Percentiles rank a stretch among this genome's conserved stretches.
phyloP scores from a whole-genome alignment of 2,113 vertebrate species.

The Fulica atra region DNA sequence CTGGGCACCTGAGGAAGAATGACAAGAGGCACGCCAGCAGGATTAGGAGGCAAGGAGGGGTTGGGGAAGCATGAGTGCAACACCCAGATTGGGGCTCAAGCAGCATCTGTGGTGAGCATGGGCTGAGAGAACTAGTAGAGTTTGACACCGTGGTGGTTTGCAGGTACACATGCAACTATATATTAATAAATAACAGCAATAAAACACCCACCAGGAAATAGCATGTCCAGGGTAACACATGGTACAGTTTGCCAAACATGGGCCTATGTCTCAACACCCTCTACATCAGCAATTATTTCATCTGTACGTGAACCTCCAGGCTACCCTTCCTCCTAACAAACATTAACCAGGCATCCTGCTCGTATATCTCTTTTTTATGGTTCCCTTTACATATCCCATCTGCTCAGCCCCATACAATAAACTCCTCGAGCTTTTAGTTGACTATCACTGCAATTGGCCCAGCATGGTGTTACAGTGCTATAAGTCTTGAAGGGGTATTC shows the following conservation, averaged over 20 bases:
- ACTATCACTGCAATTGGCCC: background rate
- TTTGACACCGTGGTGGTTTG: background rate
- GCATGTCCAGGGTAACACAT: background rate
- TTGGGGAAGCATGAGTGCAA: background rate
- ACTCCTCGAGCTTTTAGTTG: background rate
- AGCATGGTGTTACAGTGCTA: background rate
- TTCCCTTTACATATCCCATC: background rate
- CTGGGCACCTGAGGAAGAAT: background rate
- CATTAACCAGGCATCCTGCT: background rate
- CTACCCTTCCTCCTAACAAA: background rate
- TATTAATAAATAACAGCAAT: background rate
- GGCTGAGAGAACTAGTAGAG: background rate
- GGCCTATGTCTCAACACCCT: background rate
- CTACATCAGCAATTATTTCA: background rate
- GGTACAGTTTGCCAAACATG: background rate
- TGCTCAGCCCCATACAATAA: background rate
- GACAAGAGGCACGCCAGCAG: accelerated
- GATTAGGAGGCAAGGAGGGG: background rate
- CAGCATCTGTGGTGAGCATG: accelerated
- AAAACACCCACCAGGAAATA: background rate
- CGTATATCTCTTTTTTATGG: background rate
- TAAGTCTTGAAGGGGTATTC: background rate
- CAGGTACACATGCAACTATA: background rate
- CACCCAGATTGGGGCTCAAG: background rate
- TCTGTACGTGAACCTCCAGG: background rate